Evolutionary conservation across 2,113 vertebrate species (phyloP), one percentile per base, ranked within the genome.

Genomic region (Elephas maximus): DNA sequence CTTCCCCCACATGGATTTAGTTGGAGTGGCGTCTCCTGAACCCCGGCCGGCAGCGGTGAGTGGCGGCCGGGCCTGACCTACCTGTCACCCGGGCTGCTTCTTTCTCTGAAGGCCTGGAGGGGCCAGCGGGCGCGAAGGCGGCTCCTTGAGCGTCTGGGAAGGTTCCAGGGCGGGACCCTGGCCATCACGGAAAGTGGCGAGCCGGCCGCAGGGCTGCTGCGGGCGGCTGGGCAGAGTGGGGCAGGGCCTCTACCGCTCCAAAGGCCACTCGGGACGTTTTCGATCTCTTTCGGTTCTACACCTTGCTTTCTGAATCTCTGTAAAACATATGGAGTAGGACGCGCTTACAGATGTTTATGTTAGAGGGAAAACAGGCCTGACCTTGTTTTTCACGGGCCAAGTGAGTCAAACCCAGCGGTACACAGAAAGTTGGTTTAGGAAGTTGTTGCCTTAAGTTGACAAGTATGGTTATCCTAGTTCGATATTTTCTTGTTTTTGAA

Each of bases 21-120:
- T 98, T 63, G 97, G 86, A 88, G 97, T 98, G 69, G 96, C 98
- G 62, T 93, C 97, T 7, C 96, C 97, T n/a, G 97, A 98, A 77
- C 82, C 98, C 3, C 51, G 96, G 78, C 82, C 95, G 8, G 88
- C 96, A 6, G 93, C 97, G 51, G 98, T 97, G 82, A 94, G 95
- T 45, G 69, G 48, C 14, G n/a, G 62, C 76, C 41, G 57, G 57
- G 12, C 18, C 44, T 20, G 89, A 44, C 30, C 30, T 20, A 37
- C 69, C 74, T 94, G 41, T 71, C 51, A 12, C 78, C 76, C 2
- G 57, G 63, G 33, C 37, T 26, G 23, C 57, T 8, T n/a, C 44
- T 93, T 9, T 80, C 45, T 33, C 2, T n/a, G 62, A n/a, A 69
- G 10, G 37, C 53, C 9, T 0, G 63, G 48, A 71, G 48, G 26